Evolutionary conservation across 2,113 vertebrate genomes (phyloP).

Genomic region (Pachypanchax playfairii): DNA sequence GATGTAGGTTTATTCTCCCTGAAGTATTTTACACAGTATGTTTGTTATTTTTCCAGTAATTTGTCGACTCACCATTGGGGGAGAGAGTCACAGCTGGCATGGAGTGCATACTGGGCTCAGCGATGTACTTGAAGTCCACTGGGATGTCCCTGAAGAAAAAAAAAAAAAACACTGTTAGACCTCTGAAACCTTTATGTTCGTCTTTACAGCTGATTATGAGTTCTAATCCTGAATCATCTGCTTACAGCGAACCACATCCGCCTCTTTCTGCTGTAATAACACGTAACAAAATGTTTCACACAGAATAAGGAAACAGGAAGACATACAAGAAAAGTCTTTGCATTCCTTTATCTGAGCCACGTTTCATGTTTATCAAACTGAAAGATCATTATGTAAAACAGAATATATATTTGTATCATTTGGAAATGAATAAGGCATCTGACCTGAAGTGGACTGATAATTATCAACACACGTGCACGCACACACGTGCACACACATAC

Average conservation of each 20-base stretch:
- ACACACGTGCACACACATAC: not conserved
- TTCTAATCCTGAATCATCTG: conserved; percentile 6
- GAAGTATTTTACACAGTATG: not conserved
- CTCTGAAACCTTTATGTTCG: conserved; percentile 17
- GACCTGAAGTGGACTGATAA: not conserved
- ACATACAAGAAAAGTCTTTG: not conserved
- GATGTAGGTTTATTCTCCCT: conserved; percentile 25
- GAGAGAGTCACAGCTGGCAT: conserved; percentile 99
- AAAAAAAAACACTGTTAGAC: conserved; percentile 35
- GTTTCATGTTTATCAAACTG: too few species aligned
- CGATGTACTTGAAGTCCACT: conserved; percentile 99
- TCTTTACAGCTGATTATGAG: not conserved
- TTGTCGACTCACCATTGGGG: conserved; percentile 89
- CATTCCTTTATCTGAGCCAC: too few species aligned
- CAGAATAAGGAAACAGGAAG: not conserved
- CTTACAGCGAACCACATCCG: conserved; percentile 6
- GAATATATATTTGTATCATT: not conserved
- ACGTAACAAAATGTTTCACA: conserved; percentile 1
- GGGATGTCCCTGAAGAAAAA: conserved; percentile 97
- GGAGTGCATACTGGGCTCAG: conserved; percentile 99
- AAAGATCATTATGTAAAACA: too few species aligned
- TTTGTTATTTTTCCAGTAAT: conserved; percentile 16
- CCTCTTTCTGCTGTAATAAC: conserved; percentile 18
- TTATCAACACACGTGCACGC: not conserved
- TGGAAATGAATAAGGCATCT: not conserved